Evolutionary conservation across 2,797 vertebrate genomes (phyloP).

Genomic region (Anguilla marmorata): DNA sequence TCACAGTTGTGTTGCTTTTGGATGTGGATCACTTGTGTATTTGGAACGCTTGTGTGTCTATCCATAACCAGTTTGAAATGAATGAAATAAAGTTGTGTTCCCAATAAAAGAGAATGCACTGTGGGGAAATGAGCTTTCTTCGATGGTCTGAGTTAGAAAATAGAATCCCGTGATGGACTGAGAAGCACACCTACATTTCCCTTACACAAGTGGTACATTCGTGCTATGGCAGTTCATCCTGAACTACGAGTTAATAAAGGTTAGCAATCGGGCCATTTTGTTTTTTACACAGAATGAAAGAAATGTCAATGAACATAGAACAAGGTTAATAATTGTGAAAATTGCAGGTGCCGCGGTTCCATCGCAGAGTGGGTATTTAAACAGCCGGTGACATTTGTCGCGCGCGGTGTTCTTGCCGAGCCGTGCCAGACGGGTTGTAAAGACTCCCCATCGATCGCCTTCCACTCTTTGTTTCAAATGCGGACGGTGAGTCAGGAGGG

Average conservation of each 20-base stretch:
- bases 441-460: slow-evolving; percentile 65
- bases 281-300: background rate
- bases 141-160: background rate
- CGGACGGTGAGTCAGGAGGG: slow-evolving; percentile 53
- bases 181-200: background rate
- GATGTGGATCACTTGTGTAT: background rate
- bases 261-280: background rate
- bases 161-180: background rate
- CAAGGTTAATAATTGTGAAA: background rate
- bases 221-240: background rate
- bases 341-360: background rate
- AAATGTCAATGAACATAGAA: background rate
- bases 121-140: background rate
- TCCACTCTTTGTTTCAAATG: slow-evolving; percentile 40
- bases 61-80: background rate
- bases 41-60: background rate
- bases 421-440: slow-evolving; percentile 53
- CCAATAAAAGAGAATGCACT: background rate
- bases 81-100: background rate
- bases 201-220: background rate
- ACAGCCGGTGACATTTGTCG: background rate
- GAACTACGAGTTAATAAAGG: background rate
- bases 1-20: background rate
- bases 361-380: background rate
- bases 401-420: background rate